Evolutionary conservation across 2,113 vertebrate species (phyloP).

Genomic region (Malurus elegans): DNA sequence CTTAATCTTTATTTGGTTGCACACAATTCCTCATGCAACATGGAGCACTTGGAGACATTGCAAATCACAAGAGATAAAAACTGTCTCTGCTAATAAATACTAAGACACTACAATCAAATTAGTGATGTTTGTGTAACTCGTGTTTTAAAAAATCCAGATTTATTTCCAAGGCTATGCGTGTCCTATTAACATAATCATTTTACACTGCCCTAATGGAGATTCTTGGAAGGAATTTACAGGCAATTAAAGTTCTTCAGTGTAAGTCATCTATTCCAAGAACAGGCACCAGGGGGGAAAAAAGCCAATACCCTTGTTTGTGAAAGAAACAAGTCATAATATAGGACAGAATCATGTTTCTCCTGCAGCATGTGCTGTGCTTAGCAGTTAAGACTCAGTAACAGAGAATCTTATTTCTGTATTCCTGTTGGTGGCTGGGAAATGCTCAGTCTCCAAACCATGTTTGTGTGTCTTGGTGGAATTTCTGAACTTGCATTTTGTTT

Average conservation of each 20-base stretch:
- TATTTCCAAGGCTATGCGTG: background rate
- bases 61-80: background rate
- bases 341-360: background rate
- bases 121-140: background rate
- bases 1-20: background rate
- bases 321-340: background rate
- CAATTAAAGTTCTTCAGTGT: background rate
- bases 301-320: background rate
- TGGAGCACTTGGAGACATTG: background rate
- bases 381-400: background rate
- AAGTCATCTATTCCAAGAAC: conserved; percentile 20
- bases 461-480: background rate
- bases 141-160: background rate
- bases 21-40: background rate
- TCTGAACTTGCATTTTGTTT: background rate
- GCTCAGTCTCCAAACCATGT: background rate
- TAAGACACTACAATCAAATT: background rate
- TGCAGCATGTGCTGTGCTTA: background rate
- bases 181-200: background rate
- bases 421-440: background rate
- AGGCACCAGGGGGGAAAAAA: background rate
- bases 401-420: background rate
- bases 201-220: background rate
- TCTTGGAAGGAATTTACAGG: conserved; percentile 4
- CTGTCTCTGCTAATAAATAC: background rate